phyloP scores from a whole-genome alignment of 2,113 vertebrate species.

The Scophthalmus maximus region DNA sequence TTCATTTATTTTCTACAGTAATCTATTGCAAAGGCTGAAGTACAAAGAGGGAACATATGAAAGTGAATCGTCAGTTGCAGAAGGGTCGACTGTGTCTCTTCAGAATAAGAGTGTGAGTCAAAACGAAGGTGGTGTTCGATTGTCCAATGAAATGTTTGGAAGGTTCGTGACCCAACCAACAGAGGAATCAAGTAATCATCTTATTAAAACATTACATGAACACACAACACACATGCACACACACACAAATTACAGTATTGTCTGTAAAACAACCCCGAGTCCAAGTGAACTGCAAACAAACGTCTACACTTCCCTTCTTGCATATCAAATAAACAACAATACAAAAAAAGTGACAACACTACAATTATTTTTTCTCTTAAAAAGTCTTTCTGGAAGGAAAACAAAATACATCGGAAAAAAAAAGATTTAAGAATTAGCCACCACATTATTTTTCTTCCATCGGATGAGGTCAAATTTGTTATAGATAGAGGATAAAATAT shows the following conservation, averaged over 20 bases:
- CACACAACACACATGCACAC: constrained; percentile 25
- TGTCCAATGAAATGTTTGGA: constrained; percentile 25
- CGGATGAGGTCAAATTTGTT: not conserved
- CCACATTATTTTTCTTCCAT: not conserved
- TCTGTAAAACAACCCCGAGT: constrained; percentile 54
- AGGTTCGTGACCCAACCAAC: not conserved
- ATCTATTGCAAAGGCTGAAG: constrained; percentile 49
- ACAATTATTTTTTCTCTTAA: not conserved
- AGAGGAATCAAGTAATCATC: constrained; percentile 30
- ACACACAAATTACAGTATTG: constrained; percentile 29
- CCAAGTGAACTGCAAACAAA: constrained; percentile 59
- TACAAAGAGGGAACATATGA: constrained; percentile 19
- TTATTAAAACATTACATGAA: constrained; percentile 33
- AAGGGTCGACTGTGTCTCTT: not conserved
- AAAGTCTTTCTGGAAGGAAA: not conserved
- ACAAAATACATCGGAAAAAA: not conserved
- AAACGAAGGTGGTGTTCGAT: not conserved
- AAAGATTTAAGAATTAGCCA: not conserved
- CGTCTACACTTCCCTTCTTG: constrained; percentile 28
- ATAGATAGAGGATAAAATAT: not conserved
- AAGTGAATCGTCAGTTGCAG: constrained; percentile 25
- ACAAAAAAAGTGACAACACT: constrained; percentile 35
- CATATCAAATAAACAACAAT: constrained; percentile 50
- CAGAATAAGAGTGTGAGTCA: not conserved
- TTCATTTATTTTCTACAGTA: constrained; percentile 71